Evolutionary conservation across 2,113 vertebrate genomes (phyloP).

Genomic region (Hymenochirus boettgeri): DNA sequence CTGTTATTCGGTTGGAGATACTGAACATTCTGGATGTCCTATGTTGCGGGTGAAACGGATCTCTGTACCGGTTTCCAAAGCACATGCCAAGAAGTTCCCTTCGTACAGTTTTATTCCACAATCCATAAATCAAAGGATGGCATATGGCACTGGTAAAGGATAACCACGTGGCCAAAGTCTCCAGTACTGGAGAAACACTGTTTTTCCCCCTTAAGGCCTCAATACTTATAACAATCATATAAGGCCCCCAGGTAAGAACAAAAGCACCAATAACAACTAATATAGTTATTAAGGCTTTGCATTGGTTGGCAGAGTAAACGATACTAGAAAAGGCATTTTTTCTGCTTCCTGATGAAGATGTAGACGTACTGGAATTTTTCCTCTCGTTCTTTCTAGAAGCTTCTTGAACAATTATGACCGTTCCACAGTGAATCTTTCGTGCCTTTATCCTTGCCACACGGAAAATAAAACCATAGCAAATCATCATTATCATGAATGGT

Average conservation of each 20-base stretch:
- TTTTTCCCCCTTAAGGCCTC: constrained; percentile 90
- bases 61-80: constrained; percentile 88
- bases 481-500: constrained; percentile 81
- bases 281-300: constrained; percentile 93
- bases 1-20: constrained; percentile 96
- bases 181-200: constrained; percentile 76
- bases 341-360: constrained; percentile 84
- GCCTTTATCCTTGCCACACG: constrained; percentile 93
- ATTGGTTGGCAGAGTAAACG: constrained; percentile 93
- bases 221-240: constrained; percentile 82
- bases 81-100: constrained; percentile 95
- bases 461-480: constrained; percentile 93
- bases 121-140: constrained; percentile 91
- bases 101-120: constrained; percentile 98
- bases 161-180: constrained; percentile 91
- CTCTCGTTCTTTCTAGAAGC: constrained; percentile 73
- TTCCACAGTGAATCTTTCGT: constrained; percentile 90
- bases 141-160: constrained; percentile 90
- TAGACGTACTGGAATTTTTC: constrained; percentile 93
- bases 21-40: constrained; percentile 88
- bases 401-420: constrained; percentile 71
- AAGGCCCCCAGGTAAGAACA: constrained; percentile 88
- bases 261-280: constrained; percentile 93
- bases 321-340: constrained; percentile 70
- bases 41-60: constrained; percentile 83